Percentiles rank a stretch among this genome's conserved stretches.
Conservation (phyloP, 2,113 vertebrate genomes). For the Eudyptes chrysolophus region DNA sequence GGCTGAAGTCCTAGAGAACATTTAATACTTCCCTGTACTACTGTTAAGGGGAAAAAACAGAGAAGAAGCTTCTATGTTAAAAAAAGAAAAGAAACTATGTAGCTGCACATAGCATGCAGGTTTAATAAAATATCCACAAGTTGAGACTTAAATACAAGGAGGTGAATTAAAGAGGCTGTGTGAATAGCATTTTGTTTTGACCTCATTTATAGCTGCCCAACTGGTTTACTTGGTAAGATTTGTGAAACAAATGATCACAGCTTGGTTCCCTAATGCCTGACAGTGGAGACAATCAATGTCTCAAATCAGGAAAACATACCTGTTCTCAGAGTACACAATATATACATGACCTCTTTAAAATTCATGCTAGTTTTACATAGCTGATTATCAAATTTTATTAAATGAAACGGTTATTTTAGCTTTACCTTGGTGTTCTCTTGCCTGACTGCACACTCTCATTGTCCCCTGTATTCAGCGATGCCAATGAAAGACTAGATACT, state of each 20-base stretch:
- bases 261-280: background rate
- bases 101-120: background rate
- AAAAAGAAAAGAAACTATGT: background rate
- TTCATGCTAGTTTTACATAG: background rate
- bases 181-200: background rate
- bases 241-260: constrained; percentile 10
- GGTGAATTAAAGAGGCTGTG: background rate
- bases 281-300: background rate
- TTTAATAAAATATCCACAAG: background rate
- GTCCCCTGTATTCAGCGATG: constrained; percentile 92
- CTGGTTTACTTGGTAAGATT: background rate
- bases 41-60: background rate
- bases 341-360: background rate
- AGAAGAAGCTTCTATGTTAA: background rate
- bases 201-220: constrained; percentile 13
- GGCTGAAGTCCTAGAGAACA: background rate
- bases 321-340: background rate
- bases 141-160: background rate
- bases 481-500: constrained; percentile 95
- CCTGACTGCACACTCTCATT: constrained; percentile 89
- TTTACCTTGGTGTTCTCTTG: constrained; percentile 91
- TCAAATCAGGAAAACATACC: background rate
- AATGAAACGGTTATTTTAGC: background rate
- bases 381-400: background rate
- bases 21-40: background rate